A percentile compares a stretch with the other conserved stretches of the same genome.
Evolutionary conservation across 2,888 invertebrate species (phyloP).

Genomic region (Hecatera dysodea): DNA sequence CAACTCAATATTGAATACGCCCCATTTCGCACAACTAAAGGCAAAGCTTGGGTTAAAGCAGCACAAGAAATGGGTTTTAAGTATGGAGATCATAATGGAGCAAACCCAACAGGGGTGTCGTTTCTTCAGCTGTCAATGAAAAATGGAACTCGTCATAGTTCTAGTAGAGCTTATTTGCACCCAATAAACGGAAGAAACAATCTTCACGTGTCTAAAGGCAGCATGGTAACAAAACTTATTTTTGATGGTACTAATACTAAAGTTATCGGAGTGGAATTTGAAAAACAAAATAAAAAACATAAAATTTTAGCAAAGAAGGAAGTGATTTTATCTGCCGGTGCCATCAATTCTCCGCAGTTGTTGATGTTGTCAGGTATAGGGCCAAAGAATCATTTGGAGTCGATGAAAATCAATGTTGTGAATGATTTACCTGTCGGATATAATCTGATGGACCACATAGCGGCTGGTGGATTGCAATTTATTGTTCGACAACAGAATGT

Average conservation of each 20-base stretch:
- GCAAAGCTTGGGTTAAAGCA: conserved; percentile 91
- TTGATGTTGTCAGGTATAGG: conserved; percentile 95
- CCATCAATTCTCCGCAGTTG: conserved; percentile 94
- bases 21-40: conserved; percentile 88
- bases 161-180: conserved; percentile 92
- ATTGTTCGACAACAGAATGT: conserved; percentile 83
- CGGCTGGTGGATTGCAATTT: conserved; percentile 92
- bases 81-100: conserved; percentile 92
- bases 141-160: conserved; percentile 92
- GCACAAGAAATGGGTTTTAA: conserved; percentile 91
- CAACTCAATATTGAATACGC: conserved; percentile 90
- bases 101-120: conserved; percentile 91
- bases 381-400: conserved; percentile 90
- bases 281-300: conserved; percentile 87
- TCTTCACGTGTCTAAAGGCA: conserved; percentile 91
- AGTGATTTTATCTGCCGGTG: conserved; percentile 94
- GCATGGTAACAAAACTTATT: conserved; percentile 91
- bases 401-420: conserved; percentile 89
- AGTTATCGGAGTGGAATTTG: conserved; percentile 91
- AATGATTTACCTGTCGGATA: conserved; percentile 92
- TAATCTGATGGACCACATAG: conserved; percentile 93
- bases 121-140: conserved; percentile 92
- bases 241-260: conserved; percentile 89
- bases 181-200: conserved; percentile 91
- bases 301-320: conserved; percentile 92